Conservation (phyloP, 2,888 invertebrate genomes). For the Homarus gammarus region DNA sequence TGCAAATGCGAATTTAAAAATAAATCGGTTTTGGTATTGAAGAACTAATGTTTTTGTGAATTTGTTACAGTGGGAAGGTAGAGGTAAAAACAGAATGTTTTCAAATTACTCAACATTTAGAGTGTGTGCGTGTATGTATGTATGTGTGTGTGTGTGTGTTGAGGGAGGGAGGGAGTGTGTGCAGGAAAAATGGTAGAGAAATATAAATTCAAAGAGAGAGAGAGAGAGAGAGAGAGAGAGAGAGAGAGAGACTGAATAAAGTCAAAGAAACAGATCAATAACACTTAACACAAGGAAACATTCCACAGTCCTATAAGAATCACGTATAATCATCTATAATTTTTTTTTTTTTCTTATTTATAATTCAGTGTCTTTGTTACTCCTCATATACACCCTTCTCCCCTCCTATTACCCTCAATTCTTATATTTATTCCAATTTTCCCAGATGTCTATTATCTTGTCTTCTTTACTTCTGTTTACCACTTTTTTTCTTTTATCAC, state of each 20-base stretch:
- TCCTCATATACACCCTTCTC: not conserved
- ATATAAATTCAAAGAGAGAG: not conserved
- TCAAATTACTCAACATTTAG: not conserved
- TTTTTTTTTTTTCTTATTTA: too few relatives aligned
- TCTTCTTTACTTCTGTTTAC: not conserved
- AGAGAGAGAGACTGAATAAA: not conserved
- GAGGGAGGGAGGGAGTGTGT: too few relatives aligned
- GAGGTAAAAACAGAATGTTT: not conserved
- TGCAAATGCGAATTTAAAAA: constrained; percentile 49
- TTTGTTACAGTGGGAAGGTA: constrained; percentile 4
- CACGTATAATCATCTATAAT: too few relatives aligned
- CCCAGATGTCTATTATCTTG: not conserved
- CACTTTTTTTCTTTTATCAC: constrained; percentile 7
- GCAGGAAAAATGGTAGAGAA: not conserved
- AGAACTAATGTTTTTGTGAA: constrained; percentile 27
- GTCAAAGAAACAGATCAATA: too few relatives aligned
- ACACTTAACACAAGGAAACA: too few relatives aligned
- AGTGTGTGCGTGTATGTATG: not conserved
- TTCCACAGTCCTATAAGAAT: too few relatives aligned
- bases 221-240: constrained; percentile 11
- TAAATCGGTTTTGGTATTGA: constrained; percentile 43
- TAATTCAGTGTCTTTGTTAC: not conserved
- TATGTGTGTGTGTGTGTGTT: too few relatives aligned
- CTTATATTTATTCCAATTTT: not conserved
- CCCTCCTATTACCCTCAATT: not conserved